phyloP scores from a whole-genome alignment of 2,888 invertebrate species.

The Emmelina monodactyla region DNA sequence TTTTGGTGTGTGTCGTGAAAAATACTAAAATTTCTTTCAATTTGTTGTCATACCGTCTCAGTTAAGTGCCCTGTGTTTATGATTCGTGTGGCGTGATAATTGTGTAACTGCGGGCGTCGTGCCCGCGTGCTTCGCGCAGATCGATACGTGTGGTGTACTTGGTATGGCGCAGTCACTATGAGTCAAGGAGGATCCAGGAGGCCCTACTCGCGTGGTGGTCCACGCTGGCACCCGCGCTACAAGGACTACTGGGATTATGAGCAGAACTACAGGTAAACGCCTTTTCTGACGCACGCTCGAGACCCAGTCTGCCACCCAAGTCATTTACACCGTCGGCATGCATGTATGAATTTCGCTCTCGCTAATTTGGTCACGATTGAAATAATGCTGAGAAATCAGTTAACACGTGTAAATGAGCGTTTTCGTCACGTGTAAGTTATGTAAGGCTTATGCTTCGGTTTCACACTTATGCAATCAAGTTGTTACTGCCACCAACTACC shows the following conservation, averaged over 20 bases:
- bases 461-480: too few relatives aligned
- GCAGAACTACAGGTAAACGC: constrained; percentile 48
- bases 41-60: constrained; percentile 25
- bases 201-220: constrained; percentile 57
- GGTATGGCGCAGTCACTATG: constrained; percentile 49
- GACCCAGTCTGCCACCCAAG: neutral
- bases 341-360: too few relatives aligned
- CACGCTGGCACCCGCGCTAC: constrained; percentile 59
- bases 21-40: constrained; percentile 19
- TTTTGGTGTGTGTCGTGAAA: constrained; percentile 26
- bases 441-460: too few relatives aligned
- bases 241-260: constrained; percentile 63
- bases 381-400: neutral
- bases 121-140: constrained; percentile 33
- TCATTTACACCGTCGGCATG: too few relatives aligned
- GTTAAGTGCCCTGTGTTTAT: constrained; percentile 30
- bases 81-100: constrained; percentile 22
- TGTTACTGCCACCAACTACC: too few relatives aligned
- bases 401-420: neutral
- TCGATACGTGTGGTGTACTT: constrained; percentile 41
- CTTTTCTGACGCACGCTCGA: neutral
- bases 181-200: constrained; percentile 57
- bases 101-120: constrained; percentile 16
- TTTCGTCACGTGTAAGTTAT: constrained; percentile 1
- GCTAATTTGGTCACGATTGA: neutral